Base-by-base conservation (phyloP, 2,888 invertebrate genomes). In the Drosophila fungiperda region DNA sequence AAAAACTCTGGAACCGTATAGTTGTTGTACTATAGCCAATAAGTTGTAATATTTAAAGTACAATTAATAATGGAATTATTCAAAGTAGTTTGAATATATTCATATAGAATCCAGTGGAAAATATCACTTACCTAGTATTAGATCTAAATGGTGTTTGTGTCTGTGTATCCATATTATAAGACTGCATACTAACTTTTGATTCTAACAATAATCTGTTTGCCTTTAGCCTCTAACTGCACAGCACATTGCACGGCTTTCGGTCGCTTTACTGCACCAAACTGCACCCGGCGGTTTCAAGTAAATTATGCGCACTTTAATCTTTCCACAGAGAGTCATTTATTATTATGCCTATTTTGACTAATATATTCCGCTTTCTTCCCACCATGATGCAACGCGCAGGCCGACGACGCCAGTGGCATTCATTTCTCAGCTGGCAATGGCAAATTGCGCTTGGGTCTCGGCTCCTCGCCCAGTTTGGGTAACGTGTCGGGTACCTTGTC, bases 361-460 rank as follows among this genome's bases (percentile, higher is more conserved):
- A 71, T 45, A 0, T 61, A 32, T 9, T 32, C 35, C 23, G 35
- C 42, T 33, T 55, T 26, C 45, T 36, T n/a, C 8, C 40, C 40
- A 17, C 5, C 17, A 36, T 36, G 26, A 40, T 50, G 49, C 9
- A n/a, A 5, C 29, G 12, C 8, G 2, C 63, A 95, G 94, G 95
- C 94, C 73, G 96, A 96, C 81, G 96, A 96, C 89, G 94, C 94
- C 17, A 96, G 96, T 45, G 96, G 96, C 20, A 96, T 96, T 75
- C 96, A 96, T 87, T 96, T 96, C 91, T 95, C 95, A 15, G 96
- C 95, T 3, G 94, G 94, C 32, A 94, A 94, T 70, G 92, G 92
- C 3, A 94, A 95, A 94, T 94, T 84, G 92, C 93, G 95, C 91
- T 86, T 91, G 64, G 94, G 94, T 92, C 89, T 91, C 38, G 94